These are phyloP conservation scores for Lathronympha strigana DNA, from an alignment of 2,888 invertebrate genomes.

Conservation along the genomic window DNA sequence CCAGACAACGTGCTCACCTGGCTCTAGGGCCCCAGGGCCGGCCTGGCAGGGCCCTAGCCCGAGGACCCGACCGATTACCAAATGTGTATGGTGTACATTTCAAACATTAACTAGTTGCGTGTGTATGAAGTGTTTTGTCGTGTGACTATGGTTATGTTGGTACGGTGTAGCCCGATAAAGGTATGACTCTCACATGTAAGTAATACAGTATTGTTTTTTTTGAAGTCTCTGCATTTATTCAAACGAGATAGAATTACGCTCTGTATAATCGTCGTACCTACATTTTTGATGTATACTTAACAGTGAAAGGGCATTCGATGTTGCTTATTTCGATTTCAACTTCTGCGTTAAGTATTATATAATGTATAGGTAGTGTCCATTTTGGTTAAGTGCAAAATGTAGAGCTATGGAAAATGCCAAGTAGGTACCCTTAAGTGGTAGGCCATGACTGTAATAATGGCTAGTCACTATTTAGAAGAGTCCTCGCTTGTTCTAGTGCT, in stretches of 20 bases:
- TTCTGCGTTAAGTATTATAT: constrained; percentile 34
- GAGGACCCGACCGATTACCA: constrained; percentile 30
- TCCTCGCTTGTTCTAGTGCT: constrained; percentile 42
- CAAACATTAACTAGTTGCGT: constrained; percentile 71
- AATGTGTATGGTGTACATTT: constrained; percentile 67
- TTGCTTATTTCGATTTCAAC: constrained; percentile 28
- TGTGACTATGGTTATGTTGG: constrained; percentile 48
- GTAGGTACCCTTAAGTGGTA: constrained; percentile 51
- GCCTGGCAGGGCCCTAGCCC: not conserved
- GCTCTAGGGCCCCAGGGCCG: constrained; percentile 83
- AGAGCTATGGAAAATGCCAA: constrained; percentile 39
- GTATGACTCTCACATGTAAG: constrained; percentile 33
- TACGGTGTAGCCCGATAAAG: constrained; percentile 28
- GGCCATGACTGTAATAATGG: constrained; percentile 60
- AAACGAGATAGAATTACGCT: constrained; percentile 69
- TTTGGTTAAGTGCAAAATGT: constrained; percentile 45
- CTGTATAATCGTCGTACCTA: constrained; percentile 56
- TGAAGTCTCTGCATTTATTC: constrained; percentile 80
- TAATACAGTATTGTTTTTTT: constrained; percentile 62
- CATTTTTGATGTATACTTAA: constrained; percentile 34
- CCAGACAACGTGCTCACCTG: constrained; percentile 94
- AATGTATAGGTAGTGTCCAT: constrained; percentile 31
- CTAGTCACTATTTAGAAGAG: constrained; percentile 57
- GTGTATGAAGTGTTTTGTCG: constrained; percentile 62
- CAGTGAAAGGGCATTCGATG: constrained; percentile 44